These are phyloP conservation scores for Phoeniculus purpureus DNA, from an alignment of 2,797 vertebrate genomes.

Conservation along the genomic window DNA sequence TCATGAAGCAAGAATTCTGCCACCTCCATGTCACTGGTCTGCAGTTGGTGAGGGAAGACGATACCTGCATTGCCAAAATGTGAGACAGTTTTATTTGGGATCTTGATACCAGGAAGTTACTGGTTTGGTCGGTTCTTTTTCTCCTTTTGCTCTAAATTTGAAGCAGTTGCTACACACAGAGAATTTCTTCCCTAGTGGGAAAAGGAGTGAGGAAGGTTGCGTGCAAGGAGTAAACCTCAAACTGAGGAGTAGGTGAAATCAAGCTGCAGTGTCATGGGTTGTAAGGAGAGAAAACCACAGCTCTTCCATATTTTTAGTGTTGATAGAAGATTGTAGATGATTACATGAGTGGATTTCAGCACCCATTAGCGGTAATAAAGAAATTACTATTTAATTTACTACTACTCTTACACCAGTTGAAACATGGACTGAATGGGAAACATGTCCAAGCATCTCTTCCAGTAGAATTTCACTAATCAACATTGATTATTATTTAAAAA, in stretches of 20 bases:
- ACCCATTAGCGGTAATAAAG: not conserved
- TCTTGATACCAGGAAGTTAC: not conserved
- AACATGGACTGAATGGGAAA: not conserved
- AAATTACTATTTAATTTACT: not conserved
- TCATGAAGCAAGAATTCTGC: not conserved
- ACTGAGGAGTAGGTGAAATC: not conserved
- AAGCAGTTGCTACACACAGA: not conserved
- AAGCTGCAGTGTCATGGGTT: not conserved
- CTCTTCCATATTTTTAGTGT: not conserved
- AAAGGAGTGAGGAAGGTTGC: not conserved
- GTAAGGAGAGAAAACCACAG: not conserved
- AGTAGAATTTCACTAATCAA: not conserved
- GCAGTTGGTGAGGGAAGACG: not conserved
- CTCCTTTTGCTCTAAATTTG: not conserved
- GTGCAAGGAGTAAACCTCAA: not conserved
- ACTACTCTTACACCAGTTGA: not conserved
- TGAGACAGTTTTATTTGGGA: not conserved
- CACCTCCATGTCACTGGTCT: not conserved
- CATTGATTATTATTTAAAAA: not conserved
- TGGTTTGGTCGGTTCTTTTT: not conserved
- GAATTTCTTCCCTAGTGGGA: not conserved
- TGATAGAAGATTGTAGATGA: not conserved
- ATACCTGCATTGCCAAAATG: not conserved
- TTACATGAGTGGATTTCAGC: not conserved
- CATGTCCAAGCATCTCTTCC: not conserved